A percentile compares a stretch with the other conserved stretches of the same genome.
Conservation (phyloP, 2,888 invertebrate species). For the Hydroisotoma schaefferi region DNA sequence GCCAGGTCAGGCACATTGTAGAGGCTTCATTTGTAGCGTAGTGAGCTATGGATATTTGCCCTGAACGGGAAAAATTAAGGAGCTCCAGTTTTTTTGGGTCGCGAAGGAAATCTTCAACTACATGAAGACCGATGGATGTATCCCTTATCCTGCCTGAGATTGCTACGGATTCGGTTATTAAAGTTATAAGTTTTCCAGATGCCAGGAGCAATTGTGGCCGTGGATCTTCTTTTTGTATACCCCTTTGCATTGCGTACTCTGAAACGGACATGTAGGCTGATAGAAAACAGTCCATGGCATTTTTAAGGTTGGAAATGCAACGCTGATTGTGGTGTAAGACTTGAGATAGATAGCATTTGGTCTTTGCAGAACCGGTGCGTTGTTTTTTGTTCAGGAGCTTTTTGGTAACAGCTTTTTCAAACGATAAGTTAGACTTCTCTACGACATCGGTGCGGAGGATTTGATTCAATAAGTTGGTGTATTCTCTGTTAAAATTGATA, state of each 20-base stretch:
- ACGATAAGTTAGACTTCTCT: constrained; percentile 20
- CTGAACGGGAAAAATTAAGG: constrained; percentile 24
- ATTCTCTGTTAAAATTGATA: constrained; percentile 16
- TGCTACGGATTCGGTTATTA: constrained; percentile 25
- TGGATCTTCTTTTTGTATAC: neutral
- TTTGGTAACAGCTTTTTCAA: constrained; percentile 29
- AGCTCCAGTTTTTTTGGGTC: constrained; percentile 22
- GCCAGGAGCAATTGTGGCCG: neutral
- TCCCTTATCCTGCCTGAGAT: constrained; percentile 28
- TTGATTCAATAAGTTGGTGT: constrained; percentile 25
- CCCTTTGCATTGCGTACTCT: neutral
- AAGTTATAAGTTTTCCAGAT: constrained; percentile 7
- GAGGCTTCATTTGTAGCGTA: constrained; percentile 28
- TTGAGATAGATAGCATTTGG: constrained; percentile 18
- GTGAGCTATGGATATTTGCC: constrained; percentile 30
- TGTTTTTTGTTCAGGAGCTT: too few relatives aligned
- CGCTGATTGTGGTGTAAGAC: constrained; percentile 12
- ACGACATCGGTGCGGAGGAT: constrained; percentile 28
- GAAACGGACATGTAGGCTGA: neutral
- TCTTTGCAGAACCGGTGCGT: neutral
- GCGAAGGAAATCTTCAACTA: constrained; percentile 35
- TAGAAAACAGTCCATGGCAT: neutral
- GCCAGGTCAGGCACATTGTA: constrained; percentile 27
- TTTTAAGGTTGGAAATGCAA: constrained; percentile 18
- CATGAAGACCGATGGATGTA: constrained; percentile 32